Percentiles rank a stretch among this genome's conserved stretches.
These are phyloP conservation scores for Heptranchias perlo DNA, from an alignment of 2,113 vertebrate genomes.

Conservation along the genomic window DNA sequence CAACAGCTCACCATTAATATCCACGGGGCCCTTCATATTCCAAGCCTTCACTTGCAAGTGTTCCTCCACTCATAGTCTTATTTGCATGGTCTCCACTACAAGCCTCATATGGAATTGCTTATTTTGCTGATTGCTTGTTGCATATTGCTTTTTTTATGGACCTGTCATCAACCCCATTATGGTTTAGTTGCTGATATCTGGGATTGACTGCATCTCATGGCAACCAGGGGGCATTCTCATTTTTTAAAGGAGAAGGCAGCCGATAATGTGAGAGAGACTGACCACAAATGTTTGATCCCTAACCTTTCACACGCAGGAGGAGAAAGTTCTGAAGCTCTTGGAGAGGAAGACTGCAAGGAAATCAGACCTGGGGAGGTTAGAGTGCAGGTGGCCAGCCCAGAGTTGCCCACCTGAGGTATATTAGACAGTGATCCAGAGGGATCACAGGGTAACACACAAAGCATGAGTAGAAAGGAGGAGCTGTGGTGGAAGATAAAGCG, in stretches of 20 bases:
- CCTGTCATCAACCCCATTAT: not conserved
- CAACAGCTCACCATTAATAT: not conserved
- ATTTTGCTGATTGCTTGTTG: not conserved
- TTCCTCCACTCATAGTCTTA: not conserved
- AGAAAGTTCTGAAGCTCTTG: not conserved
- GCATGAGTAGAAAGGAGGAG: too few species aligned
- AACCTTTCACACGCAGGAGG: not conserved
- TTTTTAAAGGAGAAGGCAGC: not conserved
- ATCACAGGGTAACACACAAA: too few species aligned
- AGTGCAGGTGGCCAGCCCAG: not conserved
- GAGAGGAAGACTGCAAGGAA: not conserved
- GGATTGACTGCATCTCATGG: not conserved
- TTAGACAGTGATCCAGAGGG: too few species aligned
- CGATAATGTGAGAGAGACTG: not conserved
- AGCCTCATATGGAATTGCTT: not conserved
- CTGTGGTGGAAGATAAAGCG: too few species aligned
- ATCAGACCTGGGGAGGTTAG: not conserved
- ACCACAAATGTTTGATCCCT: not conserved
- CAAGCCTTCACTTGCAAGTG: not conserved
- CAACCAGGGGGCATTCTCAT: not conserved
- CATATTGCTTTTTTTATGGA: not conserved
- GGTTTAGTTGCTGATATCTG: not conserved
- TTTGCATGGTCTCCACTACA: not conserved
- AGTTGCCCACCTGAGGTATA: too few species aligned
- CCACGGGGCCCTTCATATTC: not conserved